These are phyloP conservation scores for Zapus hudsonius DNA, from an alignment of 2,113 vertebrate genomes.

Conservation along the genomic window DNA sequence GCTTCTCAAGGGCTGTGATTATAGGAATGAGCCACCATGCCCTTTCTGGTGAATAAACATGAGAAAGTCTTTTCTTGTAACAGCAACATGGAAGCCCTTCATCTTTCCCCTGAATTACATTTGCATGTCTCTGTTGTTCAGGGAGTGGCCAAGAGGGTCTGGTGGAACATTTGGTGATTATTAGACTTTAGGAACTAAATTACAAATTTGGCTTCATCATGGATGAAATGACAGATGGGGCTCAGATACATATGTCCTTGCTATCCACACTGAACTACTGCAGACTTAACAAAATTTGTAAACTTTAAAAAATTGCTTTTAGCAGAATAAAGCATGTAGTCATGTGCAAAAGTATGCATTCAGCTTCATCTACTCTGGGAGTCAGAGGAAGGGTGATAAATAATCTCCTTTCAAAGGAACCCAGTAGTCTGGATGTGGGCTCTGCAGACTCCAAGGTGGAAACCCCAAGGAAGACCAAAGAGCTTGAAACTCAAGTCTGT, in stretches of 20 bases:
- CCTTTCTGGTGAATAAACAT: background rate
- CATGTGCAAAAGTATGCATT: background rate
- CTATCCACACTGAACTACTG: background rate
- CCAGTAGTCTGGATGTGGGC: background rate
- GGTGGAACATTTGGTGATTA: constrained; percentile 77
- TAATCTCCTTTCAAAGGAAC: background rate
- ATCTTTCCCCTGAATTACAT: background rate
- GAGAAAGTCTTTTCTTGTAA: background rate
- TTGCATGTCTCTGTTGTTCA: background rate
- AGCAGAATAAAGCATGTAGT: background rate
- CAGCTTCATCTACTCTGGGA: background rate
- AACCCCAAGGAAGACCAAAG: background rate
- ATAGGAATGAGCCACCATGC: too few species aligned
- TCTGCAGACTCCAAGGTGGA: background rate
- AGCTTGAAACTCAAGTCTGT: fast-evolving
- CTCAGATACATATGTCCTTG: background rate
- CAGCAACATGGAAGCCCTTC: background rate
- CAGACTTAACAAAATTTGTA: background rate
- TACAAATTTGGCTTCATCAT: constrained; percentile 46
- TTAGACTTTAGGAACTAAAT: constrained; percentile 67
- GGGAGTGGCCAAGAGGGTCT: constrained; percentile 63
- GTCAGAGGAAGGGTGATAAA: background rate
- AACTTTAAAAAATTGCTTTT: constrained; percentile 24
- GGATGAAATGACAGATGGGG: constrained; percentile 63
- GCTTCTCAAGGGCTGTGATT: too few species aligned